Base-by-base conservation (phyloP, 2,113 vertebrate genomes). In the Hyla sarda region DNA sequence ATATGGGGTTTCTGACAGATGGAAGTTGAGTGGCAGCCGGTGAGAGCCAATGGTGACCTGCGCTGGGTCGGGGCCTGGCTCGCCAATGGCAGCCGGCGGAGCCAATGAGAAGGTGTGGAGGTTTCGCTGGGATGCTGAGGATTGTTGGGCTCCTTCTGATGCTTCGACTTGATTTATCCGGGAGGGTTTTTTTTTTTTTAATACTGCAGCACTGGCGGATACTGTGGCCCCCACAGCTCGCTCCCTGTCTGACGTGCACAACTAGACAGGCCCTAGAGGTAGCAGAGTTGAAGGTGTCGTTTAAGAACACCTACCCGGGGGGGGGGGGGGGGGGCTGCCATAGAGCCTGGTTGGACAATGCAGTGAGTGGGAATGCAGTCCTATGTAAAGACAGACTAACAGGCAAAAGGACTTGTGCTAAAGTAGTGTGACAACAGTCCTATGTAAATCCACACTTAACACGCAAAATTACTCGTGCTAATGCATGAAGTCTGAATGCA, bases 1-100 rank as follows among this genome's bases (percentile, higher is more conserved):
- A 86, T 86, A 86, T 81, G 84, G 84, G 84, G 34, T 56, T 86
- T 74, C 84, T 86, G 84, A 86, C 84, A 86, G 84, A 86, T 86
- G 84, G 84, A 34, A 48, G 17, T 28, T 86, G 84, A 86, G 30
- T 69, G 84, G 84, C 84, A 86, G 67, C 67, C 45, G 25, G 14
- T n/a, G 50, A 45, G n/a, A 72, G 32, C 84, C 84, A 86, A 86
- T 86, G 65, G 21, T 52, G 28, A 34, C 48, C 50, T 71, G 32
- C 9, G 52, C 7, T 81, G 52, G 84, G 67, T 37, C 73, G 77
- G 77, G 77, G 77, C 77, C 58, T 86, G 77, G 32, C 84, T 47
- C 14, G 25, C 37, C 14, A 60, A 73, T 73, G 77, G 58, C 84
- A 81, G 84, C 34, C 28, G 32, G 6, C 1, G 5, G 77, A 81